These are phyloP conservation scores for Oncopodura yosiiana DNA, from an alignment of 1,140 invertebrate species.

Conservation along the genomic window DNA sequence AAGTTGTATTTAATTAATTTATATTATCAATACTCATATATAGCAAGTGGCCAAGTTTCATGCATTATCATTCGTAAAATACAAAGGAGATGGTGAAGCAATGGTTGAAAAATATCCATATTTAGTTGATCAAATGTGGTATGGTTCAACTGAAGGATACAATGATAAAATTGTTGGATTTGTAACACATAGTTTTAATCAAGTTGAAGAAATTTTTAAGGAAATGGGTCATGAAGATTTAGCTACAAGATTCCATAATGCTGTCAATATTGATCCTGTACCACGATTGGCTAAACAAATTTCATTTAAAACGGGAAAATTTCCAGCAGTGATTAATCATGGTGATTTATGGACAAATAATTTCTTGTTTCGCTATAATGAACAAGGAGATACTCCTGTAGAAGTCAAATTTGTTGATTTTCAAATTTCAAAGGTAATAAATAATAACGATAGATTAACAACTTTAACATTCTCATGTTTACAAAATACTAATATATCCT, in stretches of 20 bases:
- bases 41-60: constrained; percentile 22
- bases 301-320: constrained; percentile 5
- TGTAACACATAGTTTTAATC: too few relatives aligned
- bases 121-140: constrained; percentile 13
- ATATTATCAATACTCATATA: background rate
- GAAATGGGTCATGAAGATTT: background rate
- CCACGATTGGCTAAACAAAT: background rate
- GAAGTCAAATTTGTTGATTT: constrained; percentile 9
- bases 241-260: background rate
- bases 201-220: constrained; percentile 7
- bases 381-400: background rate
- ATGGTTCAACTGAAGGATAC: background rate
- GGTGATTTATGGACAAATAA: constrained; percentile 23
- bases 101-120: constrained; percentile 5
- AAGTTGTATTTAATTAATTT: background rate
- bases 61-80: constrained; percentile 15
- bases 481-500: too few relatives aligned
- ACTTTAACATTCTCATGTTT: too few relatives aligned
- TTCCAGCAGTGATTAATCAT: constrained; percentile 13
- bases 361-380: constrained; percentile 9
- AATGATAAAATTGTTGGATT: too few relatives aligned
- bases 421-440: constrained; percentile 2
- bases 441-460: too few relatives aligned
- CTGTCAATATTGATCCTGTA: background rate
- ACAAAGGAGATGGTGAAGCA: constrained; percentile 7